Base-by-base conservation (phyloP, 2,113 vertebrate species). In the Semicossyphus pulcher region DNA sequence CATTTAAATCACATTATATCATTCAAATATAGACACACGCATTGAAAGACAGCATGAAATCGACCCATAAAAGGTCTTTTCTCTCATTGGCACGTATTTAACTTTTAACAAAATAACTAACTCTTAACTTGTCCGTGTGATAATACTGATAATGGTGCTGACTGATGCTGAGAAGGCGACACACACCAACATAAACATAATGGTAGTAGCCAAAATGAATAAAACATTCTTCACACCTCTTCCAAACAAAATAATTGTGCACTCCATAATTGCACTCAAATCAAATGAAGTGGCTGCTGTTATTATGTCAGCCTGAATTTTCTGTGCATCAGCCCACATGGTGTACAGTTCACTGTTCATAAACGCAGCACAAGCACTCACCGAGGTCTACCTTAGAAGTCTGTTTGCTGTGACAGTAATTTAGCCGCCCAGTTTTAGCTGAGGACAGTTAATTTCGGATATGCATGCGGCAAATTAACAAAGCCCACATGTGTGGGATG, bases 301-400 rank as follows among this genome's bases (percentile, higher is more conserved):
- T 70, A 49, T 58, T 61, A 54, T 80, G 54, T 58, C 18, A 41
- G 34, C 11, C 15, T 65, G 45, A 49, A 31, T 64, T 54, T 60
- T n/a, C 34, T 58, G 10, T 28, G 45, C 60, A 42, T 60, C 72
- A 52, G 61, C 81, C 82, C 75, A 80, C 80, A 53, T 75, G 67
- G 41, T 36, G 29, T n/a, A 42, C 41, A 28, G 9, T 32, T 56
- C 44, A 68, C 37, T 36, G 25, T 25, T 76, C 65, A 69, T 34
- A 32, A 69, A 62, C 56, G 48, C 72, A 71, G 44, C 23, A 37
- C 12, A 73, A 62, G 54, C 25, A 37, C 57, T 45, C 28, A 7
- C 41, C 56, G 61, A n/a, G 5, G 44, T 49, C 59, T n/a, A 60
- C 26, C 28, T 59, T 11, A 51, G 25, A 36, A n/a, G 23, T 37